Base-by-base conservation (phyloP, 1,140 invertebrate species). In the Drosophila navojoa region DNA sequence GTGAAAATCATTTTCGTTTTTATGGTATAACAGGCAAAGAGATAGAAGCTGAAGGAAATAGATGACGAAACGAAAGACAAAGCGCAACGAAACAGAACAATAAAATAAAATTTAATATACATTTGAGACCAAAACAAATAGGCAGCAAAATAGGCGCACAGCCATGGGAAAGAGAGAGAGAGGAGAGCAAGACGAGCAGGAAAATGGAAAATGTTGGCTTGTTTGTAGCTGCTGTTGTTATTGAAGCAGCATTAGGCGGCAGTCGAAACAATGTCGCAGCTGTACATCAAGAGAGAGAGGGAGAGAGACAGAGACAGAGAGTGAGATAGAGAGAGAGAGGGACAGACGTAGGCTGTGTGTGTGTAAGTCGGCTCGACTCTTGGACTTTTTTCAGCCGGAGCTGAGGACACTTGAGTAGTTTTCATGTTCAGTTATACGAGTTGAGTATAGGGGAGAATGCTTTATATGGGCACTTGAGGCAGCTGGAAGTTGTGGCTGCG, bases 51-150 rank as follows among this genome's bases (percentile, higher is more conserved):
- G 38, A 54, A 58, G 42, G 13, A 42, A 64, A 71, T 15, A 25
- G 54, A 27, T n/a, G 40, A 59, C 32, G 35, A 42, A 62, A 35
- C 38, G 42, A 62, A 38, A 38, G 35, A 38, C 35, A 38, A 38
- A 38, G 35, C 35, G 35, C 35, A 38, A 38, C 35, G 35, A 84
- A 79, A 70, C 44, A 85, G 77, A 84, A 84, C 80, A 84, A 84
- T 84, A 84, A 84, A 84, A 84, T 84, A 84, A 84, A 84, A 84
- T 84, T 84, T 84, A 84, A 85, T 81, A 85, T 84, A 84, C 80
- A 84, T 84, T 77, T 66, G 80, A 84, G 80, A 84, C 80, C 80
- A 84, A 84, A 84, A 84, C 80, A 84, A 84, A 84, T 84, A 84
- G 80, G 80, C 80, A 84, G 76, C 76, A 68, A 79, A 84, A 71